Evolutionary conservation across 2,888 invertebrate species (phyloP), one percentile per base, ranked within the genome.

Genomic region (Crepidodera aurea): DNA sequence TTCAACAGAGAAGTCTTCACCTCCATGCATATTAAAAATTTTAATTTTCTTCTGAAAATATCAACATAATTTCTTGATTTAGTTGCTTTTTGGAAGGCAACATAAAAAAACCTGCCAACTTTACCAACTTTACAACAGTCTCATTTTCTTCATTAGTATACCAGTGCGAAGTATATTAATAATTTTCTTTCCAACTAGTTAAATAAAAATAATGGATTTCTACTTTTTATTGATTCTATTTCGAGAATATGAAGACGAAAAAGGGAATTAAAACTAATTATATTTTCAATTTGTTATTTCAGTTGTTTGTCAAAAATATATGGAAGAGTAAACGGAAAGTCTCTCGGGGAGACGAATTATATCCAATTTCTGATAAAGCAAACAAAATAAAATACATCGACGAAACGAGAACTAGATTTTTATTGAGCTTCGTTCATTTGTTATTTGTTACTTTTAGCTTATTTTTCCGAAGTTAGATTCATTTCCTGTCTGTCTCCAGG

Each of bases 361-460:
- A 55, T 55, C 55, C 32, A 27, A 55, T 55, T 55, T 55, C 55
- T 19, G 42, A 44, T 44, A 42, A 55, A 42, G 42, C 44, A 55
- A 55, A 55, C 55, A 55, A 55, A 55, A 40, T 39, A 27, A 42
- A 44, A 42, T 42, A 55, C 16, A 8, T 25, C 16, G 19, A 42
- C 32, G 29, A 55, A n/a, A 55, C 55, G 19, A 42, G 42, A 12
- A 55, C 16, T 44, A 42, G 42, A 55, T 32, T 32, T 55, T 55
- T 55, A 55, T 44, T 29, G 55, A 29, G 18, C 29, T 55, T 42
- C 44, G 27, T 29, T 42, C 19, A 29, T 55, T 34, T 44, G 27
- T 32, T 53, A 25, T 53, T 15, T 39, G 53, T 53, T 34, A 22
- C 29, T 27, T 29, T 1, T 44, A 55, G 7, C 29, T 44, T 32